These are phyloP conservation scores for Perca flavescens DNA, from an alignment of 2,113 vertebrate species.

Conservation along the genomic window DNA sequence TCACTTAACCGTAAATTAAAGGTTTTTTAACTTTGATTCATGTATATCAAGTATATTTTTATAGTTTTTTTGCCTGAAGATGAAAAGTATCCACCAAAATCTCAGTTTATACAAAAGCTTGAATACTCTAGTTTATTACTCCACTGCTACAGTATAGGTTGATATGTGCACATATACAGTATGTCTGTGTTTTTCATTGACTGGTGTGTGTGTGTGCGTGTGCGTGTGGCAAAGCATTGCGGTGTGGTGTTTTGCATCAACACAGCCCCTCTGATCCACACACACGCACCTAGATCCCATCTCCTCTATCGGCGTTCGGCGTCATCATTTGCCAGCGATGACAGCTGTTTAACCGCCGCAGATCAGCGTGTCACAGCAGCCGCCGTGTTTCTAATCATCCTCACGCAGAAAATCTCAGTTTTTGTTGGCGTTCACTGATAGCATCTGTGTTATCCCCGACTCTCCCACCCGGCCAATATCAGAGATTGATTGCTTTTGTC, in stretches of 20 bases:
- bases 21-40: no score
- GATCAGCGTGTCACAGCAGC: conserved; percentile 64
- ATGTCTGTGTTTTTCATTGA: conserved; percentile 1
- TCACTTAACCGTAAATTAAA: background rate
- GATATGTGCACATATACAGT: background rate
- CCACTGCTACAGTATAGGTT: no score
- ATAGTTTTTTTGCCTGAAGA: no score
- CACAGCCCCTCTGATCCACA: conserved; percentile 29
- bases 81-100: no score
- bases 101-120: no score
- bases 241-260: conserved; percentile 47
- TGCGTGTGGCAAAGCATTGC: background rate
- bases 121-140: no score
- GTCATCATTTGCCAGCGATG: conserved; percentile 69
- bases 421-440: conserved; percentile 67
- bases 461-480: conserved; percentile 66
- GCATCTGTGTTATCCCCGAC: conserved; percentile 49
- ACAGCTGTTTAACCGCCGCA: conserved; percentile 68
- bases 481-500: conserved; percentile 77
- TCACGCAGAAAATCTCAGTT: conserved; percentile 64
- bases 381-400: conserved; percentile 69
- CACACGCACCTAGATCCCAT: conserved; percentile 57
- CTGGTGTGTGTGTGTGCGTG: conserved; percentile 16
- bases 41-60: no score
- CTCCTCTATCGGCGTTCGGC: conserved; percentile 56